phyloP scores from a whole-genome alignment of 30 jellyfish, hydroid and myxozoan species.

The Clytia hemisphaerica region DNA sequence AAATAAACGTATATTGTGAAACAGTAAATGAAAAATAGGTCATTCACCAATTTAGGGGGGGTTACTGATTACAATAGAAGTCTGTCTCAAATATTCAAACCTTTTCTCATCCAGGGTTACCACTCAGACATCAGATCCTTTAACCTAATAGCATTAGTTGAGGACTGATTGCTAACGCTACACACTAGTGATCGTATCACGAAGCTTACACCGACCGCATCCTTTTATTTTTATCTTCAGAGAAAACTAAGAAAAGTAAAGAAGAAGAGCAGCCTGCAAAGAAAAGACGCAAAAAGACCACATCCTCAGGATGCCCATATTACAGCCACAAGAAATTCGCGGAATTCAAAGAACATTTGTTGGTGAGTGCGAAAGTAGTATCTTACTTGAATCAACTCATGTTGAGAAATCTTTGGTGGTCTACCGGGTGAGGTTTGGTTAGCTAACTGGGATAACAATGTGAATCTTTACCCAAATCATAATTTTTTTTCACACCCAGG shows the following conservation, averaged over 20 bases:
- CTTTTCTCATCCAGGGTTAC: too few relatives aligned
- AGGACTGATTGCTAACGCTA: too few relatives aligned
- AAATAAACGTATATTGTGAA: too few relatives aligned
- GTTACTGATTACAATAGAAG: too few relatives aligned
- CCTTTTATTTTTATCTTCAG: neutral
- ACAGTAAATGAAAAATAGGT: too few relatives aligned
- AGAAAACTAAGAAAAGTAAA: conserved; percentile 19
- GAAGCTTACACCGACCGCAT: neutral
- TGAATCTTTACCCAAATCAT: neutral
- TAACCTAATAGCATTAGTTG: too few relatives aligned
- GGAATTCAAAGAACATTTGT: conserved; percentile 48
- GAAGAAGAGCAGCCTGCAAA: conserved; percentile 19
- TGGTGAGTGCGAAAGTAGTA: conserved; percentile 29
- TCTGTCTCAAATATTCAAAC: too few relatives aligned
- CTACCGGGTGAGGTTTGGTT: neutral
- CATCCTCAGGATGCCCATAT: conserved; percentile 57
- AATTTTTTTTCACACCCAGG: conserved; percentile 31
- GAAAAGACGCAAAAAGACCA: conserved; percentile 4
- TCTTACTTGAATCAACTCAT: neutral
- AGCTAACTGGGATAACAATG: neutral
- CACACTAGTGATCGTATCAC: too few relatives aligned
- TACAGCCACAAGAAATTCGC: conserved; percentile 28
- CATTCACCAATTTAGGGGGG: too few relatives aligned
- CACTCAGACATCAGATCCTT: too few relatives aligned
- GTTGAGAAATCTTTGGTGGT: neutral